phyloP scores from a whole-genome alignment of 2,113 vertebrate species.

The Pollachius pollachius region DNA sequence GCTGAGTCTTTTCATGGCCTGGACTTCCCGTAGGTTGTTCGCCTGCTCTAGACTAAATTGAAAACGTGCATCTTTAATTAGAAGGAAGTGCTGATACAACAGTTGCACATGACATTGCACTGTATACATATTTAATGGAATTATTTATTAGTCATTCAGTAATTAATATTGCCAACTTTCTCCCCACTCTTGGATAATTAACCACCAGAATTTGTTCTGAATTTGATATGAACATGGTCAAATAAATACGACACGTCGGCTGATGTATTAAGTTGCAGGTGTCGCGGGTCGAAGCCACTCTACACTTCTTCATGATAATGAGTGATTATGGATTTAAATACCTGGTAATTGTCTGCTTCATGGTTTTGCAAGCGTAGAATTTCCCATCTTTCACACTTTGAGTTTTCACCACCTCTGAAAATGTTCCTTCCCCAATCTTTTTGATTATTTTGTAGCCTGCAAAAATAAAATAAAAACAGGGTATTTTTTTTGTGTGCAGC shows the following conservation, averaged over 20 bases:
- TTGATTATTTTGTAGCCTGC: conserved; percentile 81
- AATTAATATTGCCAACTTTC: no score
- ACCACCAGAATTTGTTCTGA: no score
- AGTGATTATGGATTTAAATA: conserved; percentile 35
- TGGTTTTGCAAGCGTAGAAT: conserved; percentile 83
- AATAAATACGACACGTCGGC: no score
- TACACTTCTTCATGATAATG: not conserved
- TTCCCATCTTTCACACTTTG: conserved; percentile 81
- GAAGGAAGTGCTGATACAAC: not conserved
- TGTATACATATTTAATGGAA: not conserved
- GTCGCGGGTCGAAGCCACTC: no score
- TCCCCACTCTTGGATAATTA: no score
- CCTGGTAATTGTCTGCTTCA: conserved; percentile 85
- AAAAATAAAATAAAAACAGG: conserved; percentile 19
- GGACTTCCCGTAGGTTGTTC: conserved; percentile 67
- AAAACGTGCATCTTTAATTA: not conserved
- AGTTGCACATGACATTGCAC: not conserved
- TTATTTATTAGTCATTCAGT: no score
- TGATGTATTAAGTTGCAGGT: no score
- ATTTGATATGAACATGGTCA: no score
- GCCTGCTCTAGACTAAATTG: conserved; percentile 62
- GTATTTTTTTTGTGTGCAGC: not conserved
- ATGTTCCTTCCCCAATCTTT: conserved; percentile 88
- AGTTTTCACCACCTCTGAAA: conserved; percentile 84
- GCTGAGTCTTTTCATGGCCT: conserved; percentile 66